Evolutionary conservation across 2,797 vertebrate genomes (phyloP).

Genomic region (Lutjanus argentimaculatus): DNA sequence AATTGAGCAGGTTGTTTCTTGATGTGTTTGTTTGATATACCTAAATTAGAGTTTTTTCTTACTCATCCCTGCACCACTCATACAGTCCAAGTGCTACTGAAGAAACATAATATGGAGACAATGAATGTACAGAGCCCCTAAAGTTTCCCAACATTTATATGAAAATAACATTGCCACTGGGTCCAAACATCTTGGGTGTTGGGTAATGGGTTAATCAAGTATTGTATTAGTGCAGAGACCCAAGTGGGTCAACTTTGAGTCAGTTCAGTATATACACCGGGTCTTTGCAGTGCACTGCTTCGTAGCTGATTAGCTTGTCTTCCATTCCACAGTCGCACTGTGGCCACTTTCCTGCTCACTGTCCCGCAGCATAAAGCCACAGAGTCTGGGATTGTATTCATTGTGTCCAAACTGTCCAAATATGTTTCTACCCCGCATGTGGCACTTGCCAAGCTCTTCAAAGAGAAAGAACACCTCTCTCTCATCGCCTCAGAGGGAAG

Average conservation of each 20-base stretch:
- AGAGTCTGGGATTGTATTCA: conserved; percentile 15
- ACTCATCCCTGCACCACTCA: too few relatives aligned
- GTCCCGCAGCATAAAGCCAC: conserved; percentile 20
- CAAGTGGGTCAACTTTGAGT: neutral
- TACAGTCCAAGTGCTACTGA: too few relatives aligned
- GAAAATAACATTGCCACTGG: neutral
- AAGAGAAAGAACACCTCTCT: conserved; percentile 28
- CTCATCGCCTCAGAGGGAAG: conserved; percentile 11
- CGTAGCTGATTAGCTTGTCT: neutral
- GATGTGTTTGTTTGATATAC: too few relatives aligned
- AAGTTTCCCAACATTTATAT: neutral
- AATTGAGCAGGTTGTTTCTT: too few relatives aligned
- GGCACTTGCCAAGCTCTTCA: conserved; percentile 19
- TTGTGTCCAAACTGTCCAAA: conserved; percentile 34
- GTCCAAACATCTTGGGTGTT: neutral
- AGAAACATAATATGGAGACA: too few relatives aligned
- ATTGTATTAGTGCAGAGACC: neutral
- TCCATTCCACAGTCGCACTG: conserved; percentile 1
- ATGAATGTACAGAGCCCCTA: too few relatives aligned
- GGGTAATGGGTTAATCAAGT: neutral
- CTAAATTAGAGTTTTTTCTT: too few relatives aligned
- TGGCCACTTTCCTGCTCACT: conserved; percentile 20
- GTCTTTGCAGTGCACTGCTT: neutral
- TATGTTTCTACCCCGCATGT: conserved; percentile 18
- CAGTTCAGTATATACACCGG: neutral